phyloP scores from a whole-genome alignment of 2,888 invertebrate species.

The Theristus sp. region DNA sequence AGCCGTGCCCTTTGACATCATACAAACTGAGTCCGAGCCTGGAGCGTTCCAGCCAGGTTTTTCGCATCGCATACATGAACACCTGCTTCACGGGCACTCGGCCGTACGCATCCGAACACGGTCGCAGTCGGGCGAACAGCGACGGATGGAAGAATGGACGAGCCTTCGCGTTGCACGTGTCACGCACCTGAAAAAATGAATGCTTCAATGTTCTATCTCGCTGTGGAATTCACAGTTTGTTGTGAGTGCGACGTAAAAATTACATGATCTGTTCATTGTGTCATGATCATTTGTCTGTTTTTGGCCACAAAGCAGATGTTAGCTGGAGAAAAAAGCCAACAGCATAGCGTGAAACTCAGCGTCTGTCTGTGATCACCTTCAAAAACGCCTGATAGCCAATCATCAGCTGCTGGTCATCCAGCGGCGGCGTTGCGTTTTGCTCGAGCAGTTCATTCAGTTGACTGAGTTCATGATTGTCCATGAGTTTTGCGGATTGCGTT shows the following conservation, averaged over 20 bases:
- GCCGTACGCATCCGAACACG: not conserved
- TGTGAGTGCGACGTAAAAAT: too few species aligned
- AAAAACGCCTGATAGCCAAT: not conserved
- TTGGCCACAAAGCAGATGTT: too few species aligned
- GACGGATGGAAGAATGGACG: too few species aligned
- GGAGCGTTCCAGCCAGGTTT: not conserved
- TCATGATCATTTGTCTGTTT: too few species aligned
- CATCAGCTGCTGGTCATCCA: not conserved
- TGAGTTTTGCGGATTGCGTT: not conserved
- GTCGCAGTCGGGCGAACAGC: not conserved
- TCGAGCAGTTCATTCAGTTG: not conserved
- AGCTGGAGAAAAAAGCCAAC: too few species aligned
- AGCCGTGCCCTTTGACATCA: conserved; percentile 77
- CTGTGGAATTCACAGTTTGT: too few species aligned
- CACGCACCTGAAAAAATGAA: too few species aligned
- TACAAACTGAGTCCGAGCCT: conserved; percentile 50
- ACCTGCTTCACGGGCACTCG: not conserved
- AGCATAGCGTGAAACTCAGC: too few species aligned
- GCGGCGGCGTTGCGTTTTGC: not conserved
- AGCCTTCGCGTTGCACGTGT: too few species aligned
- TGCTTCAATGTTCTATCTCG: too few species aligned
- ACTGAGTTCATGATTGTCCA: not conserved
- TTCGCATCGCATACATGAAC: not conserved
- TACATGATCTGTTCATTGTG: too few species aligned
- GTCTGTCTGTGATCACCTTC: too few species aligned